Evolutionary conservation across 2,888 invertebrate species (phyloP).

Genomic region (Noctua janthe): DNA sequence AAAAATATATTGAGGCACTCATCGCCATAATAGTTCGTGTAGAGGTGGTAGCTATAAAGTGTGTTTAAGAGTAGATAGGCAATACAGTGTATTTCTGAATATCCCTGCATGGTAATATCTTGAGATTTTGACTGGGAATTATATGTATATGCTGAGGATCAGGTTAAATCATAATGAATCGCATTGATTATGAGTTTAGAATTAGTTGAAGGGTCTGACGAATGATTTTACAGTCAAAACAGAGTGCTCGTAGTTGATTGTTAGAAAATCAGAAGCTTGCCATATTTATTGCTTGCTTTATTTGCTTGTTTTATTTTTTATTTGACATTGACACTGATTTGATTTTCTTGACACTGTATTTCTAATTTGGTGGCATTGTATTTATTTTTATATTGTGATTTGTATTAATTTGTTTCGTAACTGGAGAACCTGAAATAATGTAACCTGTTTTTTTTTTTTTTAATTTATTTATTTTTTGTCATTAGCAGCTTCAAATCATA

Average conservation of each 20-base stretch:
- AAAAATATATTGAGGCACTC: slow-evolving; percentile 37
- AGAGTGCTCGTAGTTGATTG: not conserved
- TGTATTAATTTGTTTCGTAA: too few relatives aligned
- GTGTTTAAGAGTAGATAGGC: not conserved
- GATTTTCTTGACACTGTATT: too few relatives aligned
- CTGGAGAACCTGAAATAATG: too few relatives aligned
- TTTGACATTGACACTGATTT: too few relatives aligned
- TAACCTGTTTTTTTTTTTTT: too few relatives aligned
- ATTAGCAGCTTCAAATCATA: not conserved
- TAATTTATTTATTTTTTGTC: not conserved
- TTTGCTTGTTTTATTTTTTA: too few relatives aligned
- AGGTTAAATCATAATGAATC: not conserved
- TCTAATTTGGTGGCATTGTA: too few relatives aligned
- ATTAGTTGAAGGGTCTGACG: not conserved
- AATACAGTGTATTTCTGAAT: not conserved
- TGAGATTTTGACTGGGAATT: not conserved
- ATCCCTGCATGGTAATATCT: not conserved
- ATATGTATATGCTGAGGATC: not conserved
- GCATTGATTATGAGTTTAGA: not conserved
- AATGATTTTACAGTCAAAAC: not conserved
- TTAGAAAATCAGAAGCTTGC: not conserved
- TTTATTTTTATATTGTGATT: too few relatives aligned
- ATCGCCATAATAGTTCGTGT: slow-evolving; percentile 11
- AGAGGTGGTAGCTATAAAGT: not conserved
- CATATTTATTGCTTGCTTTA: not conserved